Percentiles rank a stretch among this genome's conserved stretches.
Conservation (phyloP, 2,113 vertebrate genomes). For the Etheostoma spectabile region DNA sequence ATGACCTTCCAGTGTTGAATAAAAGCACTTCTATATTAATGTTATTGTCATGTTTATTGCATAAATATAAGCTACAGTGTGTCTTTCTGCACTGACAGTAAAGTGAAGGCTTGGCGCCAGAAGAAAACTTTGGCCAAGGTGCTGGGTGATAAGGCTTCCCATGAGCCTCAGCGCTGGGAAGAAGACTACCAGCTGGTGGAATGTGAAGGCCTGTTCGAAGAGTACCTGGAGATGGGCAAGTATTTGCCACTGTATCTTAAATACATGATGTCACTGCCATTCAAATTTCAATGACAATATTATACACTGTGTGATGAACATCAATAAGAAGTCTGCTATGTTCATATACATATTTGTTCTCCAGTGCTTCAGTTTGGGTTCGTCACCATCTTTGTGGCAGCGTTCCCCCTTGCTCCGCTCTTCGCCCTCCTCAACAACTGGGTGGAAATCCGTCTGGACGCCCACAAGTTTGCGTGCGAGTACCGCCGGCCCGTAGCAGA, state of each 20-base stretch:
- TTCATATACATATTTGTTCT: background rate
- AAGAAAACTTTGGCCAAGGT: slow-evolving; percentile 76
- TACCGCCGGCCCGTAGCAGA: slow-evolving; percentile 83
- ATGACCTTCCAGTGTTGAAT: background rate
- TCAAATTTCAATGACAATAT: background rate
- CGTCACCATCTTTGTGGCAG: slow-evolving; percentile 86
- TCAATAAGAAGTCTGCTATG: too few species aligned
- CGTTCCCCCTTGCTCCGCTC: slow-evolving; percentile 84
- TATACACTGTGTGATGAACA: background rate
- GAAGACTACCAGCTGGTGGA: slow-evolving; percentile 85
- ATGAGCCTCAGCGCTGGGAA: slow-evolving; percentile 80
- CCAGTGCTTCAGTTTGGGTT: slow-evolving; percentile 87
- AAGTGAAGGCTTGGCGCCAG: slow-evolving; percentile 85
- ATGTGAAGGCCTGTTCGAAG: slow-evolving; percentile 86
- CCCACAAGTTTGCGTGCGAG: slow-evolving; percentile 86
- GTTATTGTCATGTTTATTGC: background rate
- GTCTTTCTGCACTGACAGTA: slow-evolving; percentile 68
- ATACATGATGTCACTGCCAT: background rate
- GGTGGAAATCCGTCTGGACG: slow-evolving; percentile 84
- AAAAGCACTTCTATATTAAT: background rate
- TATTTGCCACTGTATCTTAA: background rate
- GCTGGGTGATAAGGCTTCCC: slow-evolving; percentile 63
- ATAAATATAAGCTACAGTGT: background rate
- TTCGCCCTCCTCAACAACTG: slow-evolving; percentile 86
- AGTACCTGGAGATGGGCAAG: slow-evolving; percentile 87